phyloP scores from a whole-genome alignment of 2,113 vertebrate species.

The Caranx melampygus region DNA sequence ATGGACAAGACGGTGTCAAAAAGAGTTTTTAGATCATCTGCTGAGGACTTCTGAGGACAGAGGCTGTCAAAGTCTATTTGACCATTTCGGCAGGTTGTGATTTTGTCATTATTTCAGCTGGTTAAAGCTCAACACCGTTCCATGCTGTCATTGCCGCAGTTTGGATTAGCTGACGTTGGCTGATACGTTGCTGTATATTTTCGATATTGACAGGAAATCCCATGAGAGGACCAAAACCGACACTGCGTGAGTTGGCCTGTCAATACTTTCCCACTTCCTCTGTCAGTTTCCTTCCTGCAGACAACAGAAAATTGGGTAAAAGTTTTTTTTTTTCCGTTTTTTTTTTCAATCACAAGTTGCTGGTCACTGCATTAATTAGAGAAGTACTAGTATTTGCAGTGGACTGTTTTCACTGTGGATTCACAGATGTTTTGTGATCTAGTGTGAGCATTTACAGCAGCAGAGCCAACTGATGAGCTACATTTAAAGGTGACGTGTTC shows the following conservation, averaged over 20 bases:
- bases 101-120: neutral
- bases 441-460: neutral
- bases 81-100: neutral
- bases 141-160: neutral
- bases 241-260: conserved; percentile 1
- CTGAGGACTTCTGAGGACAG: neutral
- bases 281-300: neutral
- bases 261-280: conserved; percentile 44
- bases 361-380: neutral
- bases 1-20: neutral
- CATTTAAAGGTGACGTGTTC: neutral
- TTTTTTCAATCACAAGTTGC: neutral
- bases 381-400: neutral
- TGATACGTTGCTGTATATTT: conserved; percentile 24
- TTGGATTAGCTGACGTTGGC: neutral
- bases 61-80: neutral
- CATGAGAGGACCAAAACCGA: conserved; percentile 17
- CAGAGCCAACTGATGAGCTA: neutral
- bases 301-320: neutral
- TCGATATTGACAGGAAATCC: conserved; percentile 37
- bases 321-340: no score
- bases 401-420: neutral
- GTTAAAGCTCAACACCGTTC: neutral
- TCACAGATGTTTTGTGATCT: neutral
- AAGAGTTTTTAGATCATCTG: neutral